Percentiles rank a stretch among this genome's conserved stretches.
Evolutionary conservation across 1,140 invertebrate genomes (phyloP).

Genomic region (Ctenoplectra terminalis): DNA sequence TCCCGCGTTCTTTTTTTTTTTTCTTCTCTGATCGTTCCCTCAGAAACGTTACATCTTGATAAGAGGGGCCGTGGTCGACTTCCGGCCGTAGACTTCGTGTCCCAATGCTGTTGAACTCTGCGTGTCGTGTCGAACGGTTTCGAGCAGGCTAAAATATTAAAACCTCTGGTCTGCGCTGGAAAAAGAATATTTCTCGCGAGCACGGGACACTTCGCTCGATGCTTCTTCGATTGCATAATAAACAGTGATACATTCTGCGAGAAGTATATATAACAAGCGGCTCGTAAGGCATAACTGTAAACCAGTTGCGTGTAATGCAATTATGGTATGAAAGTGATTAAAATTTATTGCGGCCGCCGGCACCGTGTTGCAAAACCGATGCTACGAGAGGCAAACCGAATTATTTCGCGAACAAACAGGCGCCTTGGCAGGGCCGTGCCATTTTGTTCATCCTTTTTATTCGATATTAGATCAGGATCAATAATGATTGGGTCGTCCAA

Average conservation of each 20-base stretch:
- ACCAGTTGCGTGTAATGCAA: conserved; percentile 75
- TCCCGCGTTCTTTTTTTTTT: neutral
- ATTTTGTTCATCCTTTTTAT: neutral
- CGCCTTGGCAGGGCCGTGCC: conserved; percentile 12
- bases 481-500: too few species aligned
- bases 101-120: conserved; percentile 3
- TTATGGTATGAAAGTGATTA: conserved; percentile 73
- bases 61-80: conserved; percentile 23
- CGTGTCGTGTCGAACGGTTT: neutral
- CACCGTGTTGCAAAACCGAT: conserved; percentile 66
- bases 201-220: neutral
- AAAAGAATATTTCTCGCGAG: conserved; percentile 11
- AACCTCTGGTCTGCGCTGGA: neutral
- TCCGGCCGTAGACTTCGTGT: conserved; percentile 24
- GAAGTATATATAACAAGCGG: conserved; percentile 39
- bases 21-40: neutral
- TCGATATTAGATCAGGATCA: neutral
- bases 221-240: conserved; percentile 45
- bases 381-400: conserved; percentile 8
- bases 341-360: conserved; percentile 69
- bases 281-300: conserved; percentile 72
- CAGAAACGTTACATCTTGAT: conserved; percentile 29
- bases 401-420: conserved; percentile 21
- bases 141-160: neutral
- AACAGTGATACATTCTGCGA: conserved; percentile 32